These are phyloP conservation scores for Exephanes ischioxanthus DNA, from an alignment of 2,888 invertebrate genomes.

Conservation along the genomic window DNA sequence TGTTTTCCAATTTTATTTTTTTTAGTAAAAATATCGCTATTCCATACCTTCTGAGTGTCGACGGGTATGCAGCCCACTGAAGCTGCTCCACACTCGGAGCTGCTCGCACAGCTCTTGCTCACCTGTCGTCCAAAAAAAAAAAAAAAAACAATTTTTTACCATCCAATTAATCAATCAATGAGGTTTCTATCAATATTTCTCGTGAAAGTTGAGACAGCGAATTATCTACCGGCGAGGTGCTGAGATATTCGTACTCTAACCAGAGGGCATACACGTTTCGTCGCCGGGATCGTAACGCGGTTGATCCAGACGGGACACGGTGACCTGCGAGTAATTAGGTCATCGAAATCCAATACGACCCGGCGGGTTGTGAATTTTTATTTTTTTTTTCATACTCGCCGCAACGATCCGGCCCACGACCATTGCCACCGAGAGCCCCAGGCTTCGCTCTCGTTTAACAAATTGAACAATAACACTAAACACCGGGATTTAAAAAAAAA, in stretches of 20 bases:
- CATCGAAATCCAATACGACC: conserved; percentile 68
- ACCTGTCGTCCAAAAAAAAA: conserved; percentile 82
- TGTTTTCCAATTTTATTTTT: conserved; percentile 24
- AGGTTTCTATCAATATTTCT: not conserved
- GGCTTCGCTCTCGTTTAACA: not conserved
- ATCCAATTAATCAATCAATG: not conserved
- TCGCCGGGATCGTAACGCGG: conserved; percentile 51
- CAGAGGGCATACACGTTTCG: conserved; percentile 5
- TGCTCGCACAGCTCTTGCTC: conserved; percentile 88
- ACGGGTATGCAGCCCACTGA: conserved; percentile 88
- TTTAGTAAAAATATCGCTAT: conserved; percentile 58
- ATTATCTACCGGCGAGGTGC: not conserved
- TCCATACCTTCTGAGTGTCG: conserved; percentile 87
- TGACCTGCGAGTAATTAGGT: conserved; percentile 66
- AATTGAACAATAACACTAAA: conserved; percentile 9
- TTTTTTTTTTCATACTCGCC: conserved; percentile 7
- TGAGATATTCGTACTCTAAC: not conserved
- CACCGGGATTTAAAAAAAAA: not conserved
- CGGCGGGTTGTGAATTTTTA: conserved; percentile 35
- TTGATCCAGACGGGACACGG: conserved; percentile 67
- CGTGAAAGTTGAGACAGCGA: not conserved
- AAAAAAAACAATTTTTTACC: conserved; percentile 1
- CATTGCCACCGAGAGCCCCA: not conserved
- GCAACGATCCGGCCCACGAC: conserved; percentile 30
- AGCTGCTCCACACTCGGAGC: conserved; percentile 87